Conservation (phyloP, 2,113 vertebrate genomes). For the Crypturellus undulatus region DNA sequence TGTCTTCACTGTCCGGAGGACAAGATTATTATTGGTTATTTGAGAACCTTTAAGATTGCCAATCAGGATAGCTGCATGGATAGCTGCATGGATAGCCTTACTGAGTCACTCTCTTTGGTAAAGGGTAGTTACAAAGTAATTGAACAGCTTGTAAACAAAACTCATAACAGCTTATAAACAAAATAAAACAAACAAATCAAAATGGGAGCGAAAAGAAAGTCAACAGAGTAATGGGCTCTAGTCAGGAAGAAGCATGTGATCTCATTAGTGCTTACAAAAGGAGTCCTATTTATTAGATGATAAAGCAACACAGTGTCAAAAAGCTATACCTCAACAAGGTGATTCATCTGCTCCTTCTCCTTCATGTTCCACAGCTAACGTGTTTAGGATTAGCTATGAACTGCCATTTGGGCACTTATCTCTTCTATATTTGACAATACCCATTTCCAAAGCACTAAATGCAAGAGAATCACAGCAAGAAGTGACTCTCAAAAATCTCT, state of each 20-base stretch:
- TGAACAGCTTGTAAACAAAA: not conserved
- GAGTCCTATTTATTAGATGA: not conserved
- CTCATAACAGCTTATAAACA: not conserved
- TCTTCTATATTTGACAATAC: not conserved
- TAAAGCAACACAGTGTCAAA: slow-evolving; percentile 5
- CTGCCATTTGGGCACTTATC: not conserved
- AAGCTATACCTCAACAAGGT: not conserved
- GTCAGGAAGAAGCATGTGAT: not conserved
- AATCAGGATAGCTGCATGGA: not conserved
- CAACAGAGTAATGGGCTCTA: not conserved
- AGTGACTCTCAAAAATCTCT: not conserved
- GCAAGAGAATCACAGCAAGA: not conserved
- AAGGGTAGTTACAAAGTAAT: not conserved
- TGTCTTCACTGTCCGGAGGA: not conserved
- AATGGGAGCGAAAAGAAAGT: not conserved
- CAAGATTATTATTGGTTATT: not conserved
- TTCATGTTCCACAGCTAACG: not conserved
- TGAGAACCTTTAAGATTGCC: not conserved
- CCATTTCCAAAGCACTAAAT: not conserved
- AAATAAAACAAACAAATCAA: too few relatives aligned
- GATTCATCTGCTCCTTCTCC: slow-evolving; percentile 6
- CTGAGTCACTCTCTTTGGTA: not conserved
- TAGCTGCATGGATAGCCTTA: too few relatives aligned
- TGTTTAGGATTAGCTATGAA: not conserved
- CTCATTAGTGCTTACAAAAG: not conserved